phyloP scores from a whole-genome alignment of 2,113 vertebrate genomes.

The Sinocyclocheilus grahami region DNA sequence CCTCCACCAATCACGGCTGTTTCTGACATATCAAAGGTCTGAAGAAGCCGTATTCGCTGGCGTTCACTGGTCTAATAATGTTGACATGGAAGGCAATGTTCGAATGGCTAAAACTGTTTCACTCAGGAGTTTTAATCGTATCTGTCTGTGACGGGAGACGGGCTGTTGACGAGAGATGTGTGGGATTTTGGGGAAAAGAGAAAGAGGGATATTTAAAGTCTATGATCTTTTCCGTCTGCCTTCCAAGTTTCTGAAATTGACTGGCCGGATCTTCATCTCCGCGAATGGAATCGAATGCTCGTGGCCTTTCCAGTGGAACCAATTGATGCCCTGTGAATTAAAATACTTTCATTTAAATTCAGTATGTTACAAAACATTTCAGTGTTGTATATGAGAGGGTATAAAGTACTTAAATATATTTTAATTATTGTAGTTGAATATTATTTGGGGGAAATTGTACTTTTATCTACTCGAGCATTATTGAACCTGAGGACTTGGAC shows the following conservation, averaged over 20 bases:
- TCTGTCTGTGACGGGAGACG: too few relatives aligned
- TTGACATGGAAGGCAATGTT: neutral
- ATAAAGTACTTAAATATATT: neutral
- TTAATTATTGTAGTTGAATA: neutral
- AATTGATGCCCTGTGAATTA: slow-evolving; percentile 87
- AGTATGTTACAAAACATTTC: neutral
- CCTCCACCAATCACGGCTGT: neutral
- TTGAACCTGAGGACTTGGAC: neutral
- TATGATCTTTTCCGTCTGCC: slow-evolving; percentile 88
- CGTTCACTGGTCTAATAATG: neutral
- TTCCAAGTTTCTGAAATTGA: slow-evolving; percentile 88
- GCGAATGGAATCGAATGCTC: slow-evolving; percentile 93
- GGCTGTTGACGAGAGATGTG: neutral
- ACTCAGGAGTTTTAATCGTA: neutral
- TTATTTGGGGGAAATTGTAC: too few relatives aligned
- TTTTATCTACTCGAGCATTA: neutral
- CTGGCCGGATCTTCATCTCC: slow-evolving; percentile 94
- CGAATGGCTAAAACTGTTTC: neutral
- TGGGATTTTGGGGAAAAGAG: neutral
- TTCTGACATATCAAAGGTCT: neutral
- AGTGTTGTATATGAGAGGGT: neutral
- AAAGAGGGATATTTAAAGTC: slow-evolving; percentile 10
- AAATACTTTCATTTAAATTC: neutral
- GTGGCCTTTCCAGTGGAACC: slow-evolving; percentile 98
- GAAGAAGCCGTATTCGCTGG: neutral